These are phyloP conservation scores for Corythornis cristatus DNA, from an alignment of 2,113 vertebrate genomes.

Conservation along the genomic window DNA sequence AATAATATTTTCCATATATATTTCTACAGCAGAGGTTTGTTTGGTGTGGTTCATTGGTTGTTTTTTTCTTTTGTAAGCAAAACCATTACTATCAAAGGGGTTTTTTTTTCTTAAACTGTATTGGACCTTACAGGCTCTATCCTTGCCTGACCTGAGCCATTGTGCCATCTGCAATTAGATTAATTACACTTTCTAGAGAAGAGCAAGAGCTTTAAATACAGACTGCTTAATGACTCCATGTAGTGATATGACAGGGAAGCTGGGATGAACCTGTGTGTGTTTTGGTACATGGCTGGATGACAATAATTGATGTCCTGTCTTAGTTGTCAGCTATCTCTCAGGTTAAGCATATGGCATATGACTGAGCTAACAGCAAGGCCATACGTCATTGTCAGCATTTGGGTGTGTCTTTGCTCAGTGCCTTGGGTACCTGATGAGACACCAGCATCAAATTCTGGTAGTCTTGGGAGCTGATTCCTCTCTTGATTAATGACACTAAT, in stretches of 20 bases:
- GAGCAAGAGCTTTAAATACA: background rate
- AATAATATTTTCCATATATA: background rate
- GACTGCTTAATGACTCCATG: background rate
- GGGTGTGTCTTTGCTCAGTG: constrained; percentile 21
- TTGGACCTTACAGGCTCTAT: background rate
- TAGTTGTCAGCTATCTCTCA: constrained; percentile 36
- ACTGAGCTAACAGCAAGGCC: background rate
- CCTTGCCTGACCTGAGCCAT: background rate
- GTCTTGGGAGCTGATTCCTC: background rate
- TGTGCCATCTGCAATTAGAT: background rate
- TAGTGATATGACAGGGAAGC: background rate
- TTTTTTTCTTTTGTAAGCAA: too few species aligned
- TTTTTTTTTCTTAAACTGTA: background rate
- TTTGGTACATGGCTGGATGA: background rate
- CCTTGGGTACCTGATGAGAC: background rate
- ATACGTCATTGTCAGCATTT: background rate
- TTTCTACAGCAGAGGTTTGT: too few species aligned
- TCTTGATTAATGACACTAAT: constrained; percentile 64
- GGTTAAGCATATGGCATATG: constrained; percentile 34
- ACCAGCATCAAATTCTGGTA: background rate
- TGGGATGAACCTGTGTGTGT: background rate
- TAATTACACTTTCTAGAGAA: background rate
- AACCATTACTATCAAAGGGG: too few species aligned
- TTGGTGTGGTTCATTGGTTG: too few species aligned
- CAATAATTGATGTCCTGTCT: constrained; percentile 47